These are phyloP conservation scores for Chymomyza fuscimana DNA, from an alignment of 2,888 invertebrate genomes.

Conservation along the genomic window DNA sequence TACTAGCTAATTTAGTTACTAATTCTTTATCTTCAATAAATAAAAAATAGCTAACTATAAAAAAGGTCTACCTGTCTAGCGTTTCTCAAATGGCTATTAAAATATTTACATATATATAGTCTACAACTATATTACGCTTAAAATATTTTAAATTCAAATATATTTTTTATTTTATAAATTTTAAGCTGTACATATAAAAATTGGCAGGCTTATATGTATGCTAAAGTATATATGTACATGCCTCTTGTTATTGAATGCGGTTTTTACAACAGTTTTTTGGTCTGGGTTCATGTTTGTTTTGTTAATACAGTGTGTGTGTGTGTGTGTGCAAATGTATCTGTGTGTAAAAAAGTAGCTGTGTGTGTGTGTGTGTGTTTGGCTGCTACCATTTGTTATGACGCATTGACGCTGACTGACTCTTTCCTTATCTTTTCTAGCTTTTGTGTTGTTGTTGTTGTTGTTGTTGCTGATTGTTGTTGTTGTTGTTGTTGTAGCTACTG, in stretches of 20 bases:
- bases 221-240: background rate
- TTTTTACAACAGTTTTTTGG: slow-evolving; percentile 17
- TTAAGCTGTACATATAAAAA: background rate
- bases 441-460: slow-evolving; percentile 18
- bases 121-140: too few relatives aligned
- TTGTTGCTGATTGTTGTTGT: background rate
- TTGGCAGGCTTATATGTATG: background rate
- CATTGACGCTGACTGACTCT: background rate
- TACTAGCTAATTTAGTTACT: too few relatives aligned
- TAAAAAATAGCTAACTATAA: too few relatives aligned
- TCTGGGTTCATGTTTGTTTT: slow-evolving; percentile 33
- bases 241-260: background rate
- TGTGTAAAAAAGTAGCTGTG: background rate
- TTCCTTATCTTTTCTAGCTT: background rate
- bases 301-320: slow-evolving; percentile 17
- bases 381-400: slow-evolving; percentile 8
- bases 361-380: slow-evolving; percentile 15
- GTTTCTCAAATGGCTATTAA: too few relatives aligned
- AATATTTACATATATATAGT: too few relatives aligned
- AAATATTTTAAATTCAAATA: too few relatives aligned
- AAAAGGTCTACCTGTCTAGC: too few relatives aligned
- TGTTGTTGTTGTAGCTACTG: slow-evolving; percentile 13
- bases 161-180: background rate
- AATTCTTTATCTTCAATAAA: too few relatives aligned
- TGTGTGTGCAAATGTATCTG: background rate